phyloP scores from a whole-genome alignment of 2,888 invertebrate genomes.

The Oxycera nigricornis region DNA sequence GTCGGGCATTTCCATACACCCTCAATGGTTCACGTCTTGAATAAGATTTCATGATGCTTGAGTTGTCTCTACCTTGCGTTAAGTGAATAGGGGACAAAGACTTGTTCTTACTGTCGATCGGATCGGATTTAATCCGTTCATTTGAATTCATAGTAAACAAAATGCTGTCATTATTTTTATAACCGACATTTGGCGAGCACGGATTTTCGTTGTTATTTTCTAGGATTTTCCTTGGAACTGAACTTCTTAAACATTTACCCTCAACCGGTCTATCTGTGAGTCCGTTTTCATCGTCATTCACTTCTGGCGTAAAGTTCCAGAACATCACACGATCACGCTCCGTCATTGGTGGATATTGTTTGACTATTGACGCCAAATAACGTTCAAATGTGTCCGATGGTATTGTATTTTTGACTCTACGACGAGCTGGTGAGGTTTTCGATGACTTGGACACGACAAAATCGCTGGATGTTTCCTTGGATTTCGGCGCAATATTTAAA shows the following conservation, averaged over 20 bases:
- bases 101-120: not conserved
- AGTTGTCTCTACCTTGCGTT: not conserved
- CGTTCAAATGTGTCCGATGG: constrained; percentile 55
- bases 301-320: constrained; percentile 54
- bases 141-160: not conserved
- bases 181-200: not conserved
- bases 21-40: not conserved
- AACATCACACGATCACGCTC: constrained; percentile 54
- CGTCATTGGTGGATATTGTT: constrained; percentile 55
- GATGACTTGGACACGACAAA: not conserved
- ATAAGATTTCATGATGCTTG: not conserved
- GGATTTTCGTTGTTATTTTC: constrained; percentile 23
- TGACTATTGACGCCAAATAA: constrained; percentile 53
- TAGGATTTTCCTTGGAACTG: not conserved
- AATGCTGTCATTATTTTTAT: not conserved
- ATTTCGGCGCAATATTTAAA: not conserved
- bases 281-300: constrained; percentile 57
- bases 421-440: not conserved
- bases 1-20: constrained; percentile 3
- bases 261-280: not conserved
- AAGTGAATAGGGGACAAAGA: not conserved
- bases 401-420: constrained; percentile 26
- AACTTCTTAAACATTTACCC: not conserved
- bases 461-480: constrained; percentile 2
- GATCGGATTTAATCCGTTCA: not conserved